phyloP scores from a whole-genome alignment of 2,797 vertebrate genomes.

The Notolabrus celidotus region DNA sequence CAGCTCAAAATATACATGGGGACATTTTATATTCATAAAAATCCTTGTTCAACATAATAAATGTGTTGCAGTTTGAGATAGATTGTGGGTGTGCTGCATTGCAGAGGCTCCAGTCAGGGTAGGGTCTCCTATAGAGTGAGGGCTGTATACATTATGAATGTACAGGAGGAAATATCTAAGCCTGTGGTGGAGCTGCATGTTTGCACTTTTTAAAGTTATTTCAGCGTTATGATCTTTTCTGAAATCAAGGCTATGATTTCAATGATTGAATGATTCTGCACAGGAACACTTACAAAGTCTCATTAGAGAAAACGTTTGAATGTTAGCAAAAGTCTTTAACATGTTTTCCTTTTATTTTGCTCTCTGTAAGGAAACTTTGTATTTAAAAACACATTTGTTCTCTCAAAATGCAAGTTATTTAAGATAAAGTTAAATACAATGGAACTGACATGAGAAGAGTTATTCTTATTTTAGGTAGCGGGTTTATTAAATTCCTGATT shows the following conservation, averaged over 20 bases:
- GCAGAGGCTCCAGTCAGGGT: slow-evolving; percentile 70
- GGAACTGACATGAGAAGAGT: not conserved
- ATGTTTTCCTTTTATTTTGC: not conserved
- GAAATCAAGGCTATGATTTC: not conserved
- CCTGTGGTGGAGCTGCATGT: slow-evolving; percentile 11
- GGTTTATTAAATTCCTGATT: no score
- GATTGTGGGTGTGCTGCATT: slow-evolving; percentile 76
- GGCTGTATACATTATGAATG: slow-evolving; percentile 58
- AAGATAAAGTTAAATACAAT: not conserved
- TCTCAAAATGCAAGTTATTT: not conserved
- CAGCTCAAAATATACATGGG: slow-evolving; percentile 16
- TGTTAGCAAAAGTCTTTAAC: no score
- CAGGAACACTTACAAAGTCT: not conserved
- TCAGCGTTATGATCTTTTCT: not conserved
- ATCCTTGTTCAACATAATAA: slow-evolving; percentile 29
- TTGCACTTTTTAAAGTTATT: slow-evolving; percentile 1
- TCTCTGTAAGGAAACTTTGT: not conserved
- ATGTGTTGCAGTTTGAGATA: slow-evolving; percentile 33
- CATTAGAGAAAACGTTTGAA: no score
- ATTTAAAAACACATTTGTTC: not conserved
- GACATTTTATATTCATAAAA: slow-evolving; percentile 51
- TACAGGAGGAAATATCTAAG: slow-evolving; percentile 33
- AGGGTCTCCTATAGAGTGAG: slow-evolving; percentile 43
- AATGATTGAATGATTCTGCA: not conserved
- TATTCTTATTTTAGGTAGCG: not conserved